Percentiles rank a stretch among this genome's conserved stretches.
Evolutionary conservation across 1,140 invertebrate species (phyloP).

Genomic region (Dendrolimus punctatus): DNA sequence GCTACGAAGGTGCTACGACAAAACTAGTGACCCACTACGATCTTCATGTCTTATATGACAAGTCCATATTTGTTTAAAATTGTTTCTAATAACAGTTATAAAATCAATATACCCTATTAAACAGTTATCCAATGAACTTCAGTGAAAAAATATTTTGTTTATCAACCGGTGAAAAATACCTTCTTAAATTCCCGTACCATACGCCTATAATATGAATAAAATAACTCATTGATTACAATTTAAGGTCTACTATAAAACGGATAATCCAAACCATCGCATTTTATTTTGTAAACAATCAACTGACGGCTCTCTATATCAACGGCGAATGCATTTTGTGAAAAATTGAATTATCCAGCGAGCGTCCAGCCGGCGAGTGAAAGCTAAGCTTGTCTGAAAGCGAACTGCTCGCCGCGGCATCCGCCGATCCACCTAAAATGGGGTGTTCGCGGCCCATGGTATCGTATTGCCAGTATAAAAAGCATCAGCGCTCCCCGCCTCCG

Average conservation of each 20-base stretch:
- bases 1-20: no score
- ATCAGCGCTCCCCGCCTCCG: conserved; percentile 76
- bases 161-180: background rate
- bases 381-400: conserved; percentile 61
- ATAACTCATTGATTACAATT: conserved; percentile 2
- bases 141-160: background rate
- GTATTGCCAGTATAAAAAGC: conserved; percentile 91
- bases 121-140: no score
- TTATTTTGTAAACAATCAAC: conserved; percentile 17
- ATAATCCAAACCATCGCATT: conserved; percentile 5
- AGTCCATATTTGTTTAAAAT: no score
- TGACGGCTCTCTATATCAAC: background rate
- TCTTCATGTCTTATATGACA: no score
- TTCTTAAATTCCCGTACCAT: conserved; percentile 3
- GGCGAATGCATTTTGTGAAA: conserved; percentile 1
- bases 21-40: no score
- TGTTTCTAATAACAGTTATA: no score
- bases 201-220: background rate
- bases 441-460: conserved; percentile 77
- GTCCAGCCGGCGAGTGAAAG: conserved; percentile 51
- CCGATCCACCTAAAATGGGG: conserved; percentile 79
- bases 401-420: conserved; percentile 28
- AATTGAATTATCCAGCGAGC: background rate
- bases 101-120: no score
- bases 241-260: conserved; percentile 1